These are phyloP conservation scores for Podotricha telesiphe DNA, from an alignment of 2,888 invertebrate genomes.

Conservation along the genomic window DNA sequence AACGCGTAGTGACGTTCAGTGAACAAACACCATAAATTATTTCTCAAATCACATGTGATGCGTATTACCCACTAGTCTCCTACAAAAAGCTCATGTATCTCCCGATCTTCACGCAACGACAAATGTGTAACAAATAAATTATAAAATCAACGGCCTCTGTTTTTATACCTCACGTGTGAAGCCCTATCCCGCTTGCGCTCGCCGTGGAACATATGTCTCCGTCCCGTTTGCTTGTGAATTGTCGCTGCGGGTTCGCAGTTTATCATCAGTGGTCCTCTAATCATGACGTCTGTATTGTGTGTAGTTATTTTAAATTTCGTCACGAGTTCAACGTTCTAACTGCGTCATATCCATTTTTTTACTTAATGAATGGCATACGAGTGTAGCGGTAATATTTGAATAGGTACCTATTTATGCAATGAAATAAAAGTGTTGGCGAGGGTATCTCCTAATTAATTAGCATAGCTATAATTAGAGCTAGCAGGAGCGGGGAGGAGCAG, in stretches of 20 bases:
- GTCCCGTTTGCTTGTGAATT: constrained; percentile 62
- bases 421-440: constrained; percentile 49
- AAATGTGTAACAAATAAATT: constrained; percentile 84
- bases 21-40: constrained; percentile 81
- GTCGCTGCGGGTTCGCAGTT: constrained; percentile 69
- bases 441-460: constrained; percentile 70
- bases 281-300: constrained; percentile 74
- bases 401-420: constrained; percentile 48
- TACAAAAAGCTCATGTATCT: constrained; percentile 82
- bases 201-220: constrained; percentile 48
- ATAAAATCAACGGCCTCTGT: constrained; percentile 79
- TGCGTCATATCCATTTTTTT: constrained; percentile 45
- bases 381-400: constrained; percentile 51
- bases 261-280: constrained; percentile 74
- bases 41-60: constrained; percentile 81
- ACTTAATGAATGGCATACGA: constrained; percentile 25
- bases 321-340: constrained; percentile 65
- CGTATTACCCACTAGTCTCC: constrained; percentile 72
- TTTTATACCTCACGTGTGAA: constrained; percentile 73
- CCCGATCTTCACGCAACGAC: constrained; percentile 83
- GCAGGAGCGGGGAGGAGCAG: constrained; percentile 65
- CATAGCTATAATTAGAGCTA: constrained; percentile 68
- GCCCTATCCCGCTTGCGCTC: constrained; percentile 56
- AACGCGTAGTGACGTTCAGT: constrained; percentile 67
- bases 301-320: constrained; percentile 51